Evolutionary conservation across 2,888 invertebrate genomes (phyloP), one percentile per base, ranked within the genome.

Genomic region (Ashinkailepas kermadecensis): DNA sequence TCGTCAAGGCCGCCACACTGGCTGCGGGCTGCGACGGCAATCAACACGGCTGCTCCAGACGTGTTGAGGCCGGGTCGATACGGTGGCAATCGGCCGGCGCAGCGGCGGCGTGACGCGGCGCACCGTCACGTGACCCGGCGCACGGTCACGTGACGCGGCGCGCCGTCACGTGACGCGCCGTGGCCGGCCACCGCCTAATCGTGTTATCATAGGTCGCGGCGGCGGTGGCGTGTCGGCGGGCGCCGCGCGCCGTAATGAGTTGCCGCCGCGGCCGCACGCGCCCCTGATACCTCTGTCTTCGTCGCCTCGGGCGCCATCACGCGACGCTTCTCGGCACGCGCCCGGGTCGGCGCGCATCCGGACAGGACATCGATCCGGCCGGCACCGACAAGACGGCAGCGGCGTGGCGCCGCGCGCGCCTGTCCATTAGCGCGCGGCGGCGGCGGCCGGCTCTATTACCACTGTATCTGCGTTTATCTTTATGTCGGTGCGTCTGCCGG

Each of bases 171-270:
- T 67, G 67, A 25, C 67, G 65, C 23, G 39, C 39, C 39, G 23
- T 1, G 70, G 39, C 54, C 74, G 74, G 74, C 18, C 74, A 56
- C 54, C 54, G 56, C 54, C 23, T 39, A 70, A 70, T 56, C 74
- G 54, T 74, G 74, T 74, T 74, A 74, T 74, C 74, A 74, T 74
- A 74, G 74, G 74, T 74, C 74, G 56, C 74, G 25, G 12, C n/a
- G 65, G 10, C 65, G n/a, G 65, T 74, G 74, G 56, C 74, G 74
- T 74, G 74, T 74, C 74, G 21, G 54, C 18, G 54, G 74, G 15
- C 54, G 54, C 74, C 74, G 9, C 54, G 10, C 54, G 54, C 65
- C n/a, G 15, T 74, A 74, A 74, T 74, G 74, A 74, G 74, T 21
- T 21, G 2, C 74, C 15, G 10, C 56, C 74, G 56, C 0, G 54